Evolutionary conservation across 2,113 vertebrate species (phyloP), one percentile per base, ranked within the genome.

Genomic region (Chaetorhynchus papuensis): DNA sequence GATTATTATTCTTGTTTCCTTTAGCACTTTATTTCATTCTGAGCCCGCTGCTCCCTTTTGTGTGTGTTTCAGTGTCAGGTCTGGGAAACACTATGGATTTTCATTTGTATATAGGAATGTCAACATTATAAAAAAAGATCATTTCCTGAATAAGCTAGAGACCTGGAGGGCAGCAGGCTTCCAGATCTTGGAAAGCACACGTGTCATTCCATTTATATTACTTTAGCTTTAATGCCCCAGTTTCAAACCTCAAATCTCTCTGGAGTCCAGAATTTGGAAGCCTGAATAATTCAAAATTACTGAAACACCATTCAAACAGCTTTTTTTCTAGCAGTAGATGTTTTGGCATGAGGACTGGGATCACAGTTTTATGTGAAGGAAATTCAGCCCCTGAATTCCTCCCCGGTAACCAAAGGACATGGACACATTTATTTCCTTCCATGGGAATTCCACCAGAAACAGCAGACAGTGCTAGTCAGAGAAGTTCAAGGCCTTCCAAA

Each of bases 111-210:
- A 49, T 59, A 56, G 78, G 60, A 95, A 83, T 6, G 26, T 78
- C 71, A 90, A 68, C 33, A 52, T 80, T 56, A 83, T 79, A 82
- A 89, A 96, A 94, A 94, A 80, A 31, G 4, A 88, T 64, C 23
- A 83, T 93, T 93, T 96, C 71, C 85, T 91, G 85, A 77, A 78
- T 74, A 83, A 70, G 52, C 44, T 45, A 72, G 70, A 63, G 54
- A 87, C 53, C 42, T 57, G 50, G 59, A 94, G 27, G 54, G 63
- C n/a, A 94, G 41, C 45, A 93, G 50, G 37, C 35, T 85, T 85
- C 59, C 50, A 90, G 45, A 56, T 74, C 71, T 78, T 86, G 35
- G 75, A 94, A 88, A 54, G 90, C 37, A 89, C 15, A 17, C 0
- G 2, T 82, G 33, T 70, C 71, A 74, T 92, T 87, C 44, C 33